Evolutionary conservation across 2,797 vertebrate species (phyloP).

Genomic region (Melanotaenia boesemani): DNA sequence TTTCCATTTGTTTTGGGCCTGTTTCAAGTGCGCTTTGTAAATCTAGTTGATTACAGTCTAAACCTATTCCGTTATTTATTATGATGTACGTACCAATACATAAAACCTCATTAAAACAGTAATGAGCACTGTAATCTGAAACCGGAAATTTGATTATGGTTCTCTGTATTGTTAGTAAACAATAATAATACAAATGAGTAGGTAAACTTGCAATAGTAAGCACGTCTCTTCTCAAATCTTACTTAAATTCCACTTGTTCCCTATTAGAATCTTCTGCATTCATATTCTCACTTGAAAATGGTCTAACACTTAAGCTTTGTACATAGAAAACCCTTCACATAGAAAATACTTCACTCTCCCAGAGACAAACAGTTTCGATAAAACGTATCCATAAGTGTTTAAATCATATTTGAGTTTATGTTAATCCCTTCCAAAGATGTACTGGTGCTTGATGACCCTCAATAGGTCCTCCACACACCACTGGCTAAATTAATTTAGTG

Average conservation of each 20-base stretch:
- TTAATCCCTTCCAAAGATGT: not conserved
- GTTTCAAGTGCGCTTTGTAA: not conserved
- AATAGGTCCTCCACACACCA: not conserved
- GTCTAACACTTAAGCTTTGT: not conserved
- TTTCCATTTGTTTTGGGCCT: not conserved
- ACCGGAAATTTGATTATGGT: not conserved
- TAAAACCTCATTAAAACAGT: not conserved
- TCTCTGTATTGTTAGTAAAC: not conserved
- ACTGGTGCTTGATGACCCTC: not conserved
- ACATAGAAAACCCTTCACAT: not conserved
- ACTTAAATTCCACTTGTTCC: not conserved
- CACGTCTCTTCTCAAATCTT: not conserved
- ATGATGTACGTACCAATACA: not conserved
- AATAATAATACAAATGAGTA: not conserved
- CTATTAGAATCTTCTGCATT: not conserved
- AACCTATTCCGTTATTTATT: not conserved
- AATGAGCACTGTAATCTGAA: not conserved
- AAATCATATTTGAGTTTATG: not conserved
- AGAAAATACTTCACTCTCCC: not conserved
- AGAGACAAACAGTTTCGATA: not conserved
- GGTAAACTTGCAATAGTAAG: not conserved
- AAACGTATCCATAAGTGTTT: not conserved
- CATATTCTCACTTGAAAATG: not conserved
- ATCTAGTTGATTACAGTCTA: not conserved
- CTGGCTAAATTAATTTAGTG: not conserved